Conservation (phyloP, 2,113 vertebrate genomes). For the Pterocles gutturalis region DNA sequence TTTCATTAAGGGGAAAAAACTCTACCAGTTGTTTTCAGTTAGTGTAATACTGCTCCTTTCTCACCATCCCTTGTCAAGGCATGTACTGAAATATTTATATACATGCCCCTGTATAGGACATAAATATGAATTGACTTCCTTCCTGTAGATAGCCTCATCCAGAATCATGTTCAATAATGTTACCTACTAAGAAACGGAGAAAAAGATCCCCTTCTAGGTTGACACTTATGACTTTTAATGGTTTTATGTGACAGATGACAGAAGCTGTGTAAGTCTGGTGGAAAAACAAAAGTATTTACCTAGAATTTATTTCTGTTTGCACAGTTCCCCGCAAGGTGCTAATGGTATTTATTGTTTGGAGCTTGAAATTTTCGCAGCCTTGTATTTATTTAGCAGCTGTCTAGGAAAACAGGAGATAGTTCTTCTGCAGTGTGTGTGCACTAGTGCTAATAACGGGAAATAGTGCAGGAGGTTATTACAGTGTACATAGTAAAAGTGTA, state of each 20-base stretch:
- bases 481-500: neutral
- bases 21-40: neutral
- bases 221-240: neutral
- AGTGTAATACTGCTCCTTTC: neutral
- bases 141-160: neutral
- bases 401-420: neutral
- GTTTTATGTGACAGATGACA: neutral
- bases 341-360: neutral
- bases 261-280: neutral
- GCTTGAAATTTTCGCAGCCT: neutral
- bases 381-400: neutral
- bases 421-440: neutral
- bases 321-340: neutral
- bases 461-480: no score
- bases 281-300: neutral
- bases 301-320: neutral
- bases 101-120: neutral
- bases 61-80: neutral
- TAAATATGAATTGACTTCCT: neutral
- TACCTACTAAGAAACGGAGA: neutral
- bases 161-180: neutral
- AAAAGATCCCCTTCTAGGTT: neutral
- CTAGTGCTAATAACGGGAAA: neutral
- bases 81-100: neutral
- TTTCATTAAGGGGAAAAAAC: neutral